Evolutionary conservation across 2,888 invertebrate species (phyloP), one percentile per base, ranked within the genome.

Genomic region (Zygaena filipendulae): DNA sequence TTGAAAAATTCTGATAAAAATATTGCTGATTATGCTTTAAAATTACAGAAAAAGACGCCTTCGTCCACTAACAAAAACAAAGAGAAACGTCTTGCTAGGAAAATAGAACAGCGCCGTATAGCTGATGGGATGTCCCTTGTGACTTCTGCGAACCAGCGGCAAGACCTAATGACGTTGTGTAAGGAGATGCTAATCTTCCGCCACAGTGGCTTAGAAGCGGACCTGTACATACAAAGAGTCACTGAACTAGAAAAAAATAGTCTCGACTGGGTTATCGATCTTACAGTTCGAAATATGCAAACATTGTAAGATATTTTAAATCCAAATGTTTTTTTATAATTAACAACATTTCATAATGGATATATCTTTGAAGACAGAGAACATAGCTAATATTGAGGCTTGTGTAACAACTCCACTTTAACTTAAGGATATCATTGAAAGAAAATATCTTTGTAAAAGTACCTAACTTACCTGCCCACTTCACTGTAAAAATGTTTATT

Each of bases 201-300:
- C 25, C 83, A 84, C 47, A 83, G 85, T 52, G 85, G 84, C 21
- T 49, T 85, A 18, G 74, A 77, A 28, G 81, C 85, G 3, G 77
- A 82, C 22, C 77, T 91, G 45, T 82, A 72, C 40, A 86, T 87
- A 31, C 79, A 81, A 42, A 74, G 63, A 47, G 84, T 85, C 4
- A 59, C 60, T 23, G 69, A 86, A 33, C 61, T 91, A 26, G 79
- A 83, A 27, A 68, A 81, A 29, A 68, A 69, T 33, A 77, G 82
- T 4, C 59, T 84, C 16, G 71, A 86, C 18, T 91, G 90, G 89
- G 84, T 87, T 23, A 87, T 91, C 47, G 81, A 87, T 46, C 77
- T 94, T 13, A 88, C 90, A 35, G 87, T 89, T 56, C 80, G 81
- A 39, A 94, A 94, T 60, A 92, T 93, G 92, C 86, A 87, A 61